Base-by-base conservation (phyloP, 2,113 vertebrate species). In the Oncorhynchus clarkii region DNA sequence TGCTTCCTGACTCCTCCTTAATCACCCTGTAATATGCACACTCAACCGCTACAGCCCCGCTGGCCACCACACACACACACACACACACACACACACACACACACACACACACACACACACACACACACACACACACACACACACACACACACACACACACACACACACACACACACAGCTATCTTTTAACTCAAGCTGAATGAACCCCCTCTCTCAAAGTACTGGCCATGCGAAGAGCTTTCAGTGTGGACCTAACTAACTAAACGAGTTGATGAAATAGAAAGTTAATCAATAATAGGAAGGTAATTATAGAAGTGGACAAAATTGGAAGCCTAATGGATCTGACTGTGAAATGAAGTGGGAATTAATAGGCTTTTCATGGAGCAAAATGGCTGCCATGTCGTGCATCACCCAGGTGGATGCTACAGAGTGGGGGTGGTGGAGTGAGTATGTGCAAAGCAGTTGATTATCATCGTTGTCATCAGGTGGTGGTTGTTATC, bases 1-100 rank as follows among this genome's bases (percentile, higher is more conserved):
- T 71, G 70, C 80, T 51, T 70, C 68, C 73, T 85, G 73, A 84
- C 82, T 81, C 65, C 73, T 80, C 81, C 66, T 80, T 88, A 84
- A 88, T 85, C 79, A 82, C 72, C 72, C 73, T 69, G 70, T 79
- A 86, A 76, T 80, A 77, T 67, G 54, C 72, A 49, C 60, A 73
- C 78, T 54, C 60, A 72, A 26, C 59, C 49, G 51, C 51, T 54
- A 54, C 11, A 69, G 27, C 24, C 24, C 77, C 68, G 4, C 45
- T 18, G 31, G 51, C 67, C 16, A 27, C 27, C 27, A 27, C 29
- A 29, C 29, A 29, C 27, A 29, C 29, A 31, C 31, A 31, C 31
- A 31, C 31, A 31, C 29, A 31, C 29, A 31, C 29, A 31, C 29
- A 31, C 29, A 31, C 29, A 31, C 29, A 31, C 29, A 31, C 29